These are phyloP conservation scores for Clitarchus hookeri DNA, from an alignment of 2,888 invertebrate species.

Conservation along the genomic window DNA sequence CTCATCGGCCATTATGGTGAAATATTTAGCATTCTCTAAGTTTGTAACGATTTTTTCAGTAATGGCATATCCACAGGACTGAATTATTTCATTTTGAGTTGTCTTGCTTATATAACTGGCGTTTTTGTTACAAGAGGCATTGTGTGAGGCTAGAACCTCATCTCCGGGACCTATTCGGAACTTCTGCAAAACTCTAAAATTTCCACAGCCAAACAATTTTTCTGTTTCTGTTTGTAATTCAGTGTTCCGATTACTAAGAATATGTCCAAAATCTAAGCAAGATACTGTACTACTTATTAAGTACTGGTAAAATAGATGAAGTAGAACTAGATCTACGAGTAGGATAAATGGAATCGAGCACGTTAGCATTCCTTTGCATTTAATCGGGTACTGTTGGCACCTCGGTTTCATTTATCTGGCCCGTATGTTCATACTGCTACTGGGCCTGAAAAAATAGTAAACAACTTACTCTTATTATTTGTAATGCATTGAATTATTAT, in stretches of 20 bases:
- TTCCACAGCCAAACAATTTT: not conserved
- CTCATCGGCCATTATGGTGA: not conserved
- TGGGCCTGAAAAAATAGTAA: too few relatives aligned
- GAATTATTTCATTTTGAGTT: not conserved
- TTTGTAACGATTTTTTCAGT: not conserved
- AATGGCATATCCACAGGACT: not conserved
- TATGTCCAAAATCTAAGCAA: not conserved
- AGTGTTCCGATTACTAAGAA: conserved; percentile 15
- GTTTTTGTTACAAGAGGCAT: not conserved
- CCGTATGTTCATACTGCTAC: too few relatives aligned
- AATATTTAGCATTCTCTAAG: conserved; percentile 2
- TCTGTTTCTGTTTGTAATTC: not conserved
- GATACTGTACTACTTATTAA: not conserved
- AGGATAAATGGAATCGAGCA: too few relatives aligned
- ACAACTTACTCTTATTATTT: too few relatives aligned
- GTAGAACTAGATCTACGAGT: not conserved
- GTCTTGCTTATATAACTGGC: not conserved
- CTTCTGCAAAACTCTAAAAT: not conserved
- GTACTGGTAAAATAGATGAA: not conserved
- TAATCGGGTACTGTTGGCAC: too few relatives aligned
- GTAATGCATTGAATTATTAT: too few relatives aligned
- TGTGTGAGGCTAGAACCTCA: not conserved
- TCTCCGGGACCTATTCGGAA: not conserved
- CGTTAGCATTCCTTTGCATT: too few relatives aligned
- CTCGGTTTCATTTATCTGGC: too few relatives aligned